These are phyloP conservation scores for Lycocerus yunnanus DNA, from an alignment of 2,888 invertebrate species.

Conservation along the genomic window DNA sequence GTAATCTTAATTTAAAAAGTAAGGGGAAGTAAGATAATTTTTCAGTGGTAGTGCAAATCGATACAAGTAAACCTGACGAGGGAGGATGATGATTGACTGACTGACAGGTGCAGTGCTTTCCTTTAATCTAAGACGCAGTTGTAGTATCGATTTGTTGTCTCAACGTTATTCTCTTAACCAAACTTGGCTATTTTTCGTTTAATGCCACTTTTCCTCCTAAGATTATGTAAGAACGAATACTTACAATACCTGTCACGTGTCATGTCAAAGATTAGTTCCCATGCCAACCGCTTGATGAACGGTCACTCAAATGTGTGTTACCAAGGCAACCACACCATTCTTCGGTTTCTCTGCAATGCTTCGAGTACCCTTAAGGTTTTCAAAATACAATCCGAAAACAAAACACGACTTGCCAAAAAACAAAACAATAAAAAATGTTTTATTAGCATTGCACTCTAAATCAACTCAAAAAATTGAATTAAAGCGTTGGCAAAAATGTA, in stretches of 20 bases:
- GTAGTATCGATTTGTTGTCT: constrained; percentile 4
- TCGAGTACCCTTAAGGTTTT: not conserved
- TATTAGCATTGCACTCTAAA: not conserved
- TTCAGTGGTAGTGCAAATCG: constrained; percentile 41
- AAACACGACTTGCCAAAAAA: not conserved
- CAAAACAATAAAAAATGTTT: not conserved
- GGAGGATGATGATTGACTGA: constrained; percentile 53
- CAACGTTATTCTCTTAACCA: constrained; percentile 1
- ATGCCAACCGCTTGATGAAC: constrained; percentile 31
- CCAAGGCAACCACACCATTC: constrained; percentile 22
- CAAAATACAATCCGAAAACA: not conserved
- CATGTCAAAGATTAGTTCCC: constrained; percentile 31
- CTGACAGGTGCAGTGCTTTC: constrained; percentile 51
- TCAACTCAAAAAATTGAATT: not conserved
- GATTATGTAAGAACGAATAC: constrained; percentile 14
- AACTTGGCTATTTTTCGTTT: not conserved
- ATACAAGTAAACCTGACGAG: constrained; percentile 49
- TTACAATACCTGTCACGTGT: constrained; percentile 32
- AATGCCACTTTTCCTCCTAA: not conserved
- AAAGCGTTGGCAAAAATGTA: constrained; percentile 21
- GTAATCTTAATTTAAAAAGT: not conserved
- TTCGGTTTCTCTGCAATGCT: not conserved
- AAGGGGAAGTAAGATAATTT: not conserved
- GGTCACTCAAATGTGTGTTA: constrained; percentile 30
- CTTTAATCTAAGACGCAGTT: constrained; percentile 12